A percentile compares a stretch with the other conserved stretches of the same genome.
phyloP scores from a whole-genome alignment of 1,140 invertebrate species.

The Trinorchestia longiramus region DNA sequence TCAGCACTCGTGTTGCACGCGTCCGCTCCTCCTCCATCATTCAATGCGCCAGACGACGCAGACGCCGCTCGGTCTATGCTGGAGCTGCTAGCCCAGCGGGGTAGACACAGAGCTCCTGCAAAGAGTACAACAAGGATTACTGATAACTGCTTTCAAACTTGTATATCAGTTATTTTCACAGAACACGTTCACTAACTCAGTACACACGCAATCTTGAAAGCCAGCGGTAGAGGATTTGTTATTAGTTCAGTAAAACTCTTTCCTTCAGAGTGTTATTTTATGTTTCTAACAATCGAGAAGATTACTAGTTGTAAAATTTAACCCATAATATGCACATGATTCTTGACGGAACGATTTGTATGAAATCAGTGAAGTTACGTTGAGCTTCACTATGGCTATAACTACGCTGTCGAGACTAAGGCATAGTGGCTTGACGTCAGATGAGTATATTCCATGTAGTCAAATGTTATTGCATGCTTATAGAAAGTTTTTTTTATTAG shows the following conservation, averaged over 20 bases:
- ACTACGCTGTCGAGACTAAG: too few relatives aligned
- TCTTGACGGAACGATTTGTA: too few relatives aligned
- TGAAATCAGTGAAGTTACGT: too few relatives aligned
- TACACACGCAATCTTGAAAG: not conserved
- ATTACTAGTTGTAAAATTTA: too few relatives aligned
- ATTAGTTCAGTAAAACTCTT: not conserved
- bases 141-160: not conserved
- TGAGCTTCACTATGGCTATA: too few relatives aligned
- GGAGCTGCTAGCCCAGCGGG: conserved; percentile 85
- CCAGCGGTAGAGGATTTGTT: not conserved
- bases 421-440: too few relatives aligned
- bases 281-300: not conserved
- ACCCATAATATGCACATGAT: too few relatives aligned
- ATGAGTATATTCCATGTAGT: too few relatives aligned
- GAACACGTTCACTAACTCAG: not conserved
- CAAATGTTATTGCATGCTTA: too few relatives aligned
- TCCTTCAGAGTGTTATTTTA: not conserved
- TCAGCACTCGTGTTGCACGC: conserved; percentile 68
- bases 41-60: conserved; percentile 23
- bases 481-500: too few relatives aligned
- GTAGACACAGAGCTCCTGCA: conserved; percentile 83
- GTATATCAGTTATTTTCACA: not conserved
- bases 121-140: not conserved
- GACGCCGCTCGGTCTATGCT: conserved; percentile 73
- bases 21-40: conserved; percentile 52